phyloP scores from a whole-genome alignment of 2,888 invertebrate species.

The Drosophila bunnanda region DNA sequence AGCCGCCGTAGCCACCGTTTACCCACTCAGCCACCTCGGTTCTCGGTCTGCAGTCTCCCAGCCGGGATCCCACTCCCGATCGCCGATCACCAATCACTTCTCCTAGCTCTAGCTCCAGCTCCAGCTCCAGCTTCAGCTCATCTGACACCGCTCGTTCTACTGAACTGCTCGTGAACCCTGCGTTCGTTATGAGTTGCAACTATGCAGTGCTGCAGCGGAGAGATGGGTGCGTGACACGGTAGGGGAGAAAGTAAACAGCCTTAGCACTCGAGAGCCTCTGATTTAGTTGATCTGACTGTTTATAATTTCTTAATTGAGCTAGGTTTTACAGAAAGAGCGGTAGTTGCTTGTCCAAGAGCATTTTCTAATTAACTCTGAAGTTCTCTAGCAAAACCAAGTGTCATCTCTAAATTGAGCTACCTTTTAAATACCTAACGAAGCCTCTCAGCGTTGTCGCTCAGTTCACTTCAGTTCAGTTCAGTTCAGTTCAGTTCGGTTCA shows the following conservation, averaged over 20 bases:
- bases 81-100: slow-evolving; percentile 7
- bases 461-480: slow-evolving; percentile 2
- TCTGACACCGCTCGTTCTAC: slow-evolving; percentile 47
- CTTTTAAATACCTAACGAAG: slow-evolving; percentile 43
- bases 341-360: no score
- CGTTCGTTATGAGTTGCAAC: slow-evolving; percentile 70
- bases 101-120: background rate
- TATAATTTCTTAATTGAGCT: no score
- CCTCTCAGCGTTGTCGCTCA: slow-evolving; percentile 11
- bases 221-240: slow-evolving; percentile 38
- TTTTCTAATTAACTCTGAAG: no score
- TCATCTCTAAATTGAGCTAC: slow-evolving; percentile 23
- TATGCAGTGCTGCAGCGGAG: slow-evolving; percentile 18
- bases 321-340: no score
- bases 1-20: slow-evolving; percentile 51
- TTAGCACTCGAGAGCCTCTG: no score
- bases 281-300: no score
- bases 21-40: slow-evolving; percentile 29
- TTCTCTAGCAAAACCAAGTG: background rate
- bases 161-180: slow-evolving; percentile 58
- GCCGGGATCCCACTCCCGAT: slow-evolving; percentile 12
- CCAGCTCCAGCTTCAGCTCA: background rate
- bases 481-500: background rate
- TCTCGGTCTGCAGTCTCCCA: background rate
- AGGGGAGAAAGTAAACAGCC: background rate